Base-by-base conservation (phyloP, 2,797 vertebrate genomes). In the Threskiornis aethiopicus region DNA sequence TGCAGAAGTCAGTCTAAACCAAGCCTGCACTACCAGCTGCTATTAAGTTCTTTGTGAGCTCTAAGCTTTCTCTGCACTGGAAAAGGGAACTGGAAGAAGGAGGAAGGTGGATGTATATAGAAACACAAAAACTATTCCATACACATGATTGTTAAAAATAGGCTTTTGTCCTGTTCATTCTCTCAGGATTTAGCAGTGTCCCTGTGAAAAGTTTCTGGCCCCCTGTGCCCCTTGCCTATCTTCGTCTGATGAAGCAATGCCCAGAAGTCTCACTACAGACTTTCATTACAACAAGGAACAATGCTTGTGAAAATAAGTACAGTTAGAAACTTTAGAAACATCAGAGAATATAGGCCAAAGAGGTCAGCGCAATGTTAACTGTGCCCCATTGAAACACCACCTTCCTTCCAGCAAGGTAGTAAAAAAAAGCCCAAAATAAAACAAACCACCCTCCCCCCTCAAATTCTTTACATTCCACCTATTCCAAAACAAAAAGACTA, bases 371-470 rank as follows among this genome's bases (percentile, higher is more conserved):
- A 71, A 37, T 5, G 16, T 42, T 85, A 87, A 67, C 9, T 52
- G 37, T 29, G 33, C 39, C 21, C 15, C 17, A 42, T 1, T 72
- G 29, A 79, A 91, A 47, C n/a, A 87, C 1, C 14, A 35, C 5
- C 24, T 31, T 57, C 24, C 37, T 86, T 79, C 25, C 28, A 9
- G 16, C 10, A 76, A 84, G 18, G 4, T 5, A 37, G 11, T 13
- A 41, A 52, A 35, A 21, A 39, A 29, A 44, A 33, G 4, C 4
- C 3, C 7, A 12, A 12, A 75, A 67, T 24, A 28, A 46, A 54
- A 20, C 1, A 18, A 58, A 29, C 5, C 49, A 18, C n/a, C 5
- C 2, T 52, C 1, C 2, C 25, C 4, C 1, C 6, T 61, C 18
- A 55, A 75, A 71, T 69, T 72, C 54, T 47, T 42, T 29, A 58